Base-by-base conservation (phyloP, 1,140 invertebrate genomes). In the Ceratina calcarata region DNA sequence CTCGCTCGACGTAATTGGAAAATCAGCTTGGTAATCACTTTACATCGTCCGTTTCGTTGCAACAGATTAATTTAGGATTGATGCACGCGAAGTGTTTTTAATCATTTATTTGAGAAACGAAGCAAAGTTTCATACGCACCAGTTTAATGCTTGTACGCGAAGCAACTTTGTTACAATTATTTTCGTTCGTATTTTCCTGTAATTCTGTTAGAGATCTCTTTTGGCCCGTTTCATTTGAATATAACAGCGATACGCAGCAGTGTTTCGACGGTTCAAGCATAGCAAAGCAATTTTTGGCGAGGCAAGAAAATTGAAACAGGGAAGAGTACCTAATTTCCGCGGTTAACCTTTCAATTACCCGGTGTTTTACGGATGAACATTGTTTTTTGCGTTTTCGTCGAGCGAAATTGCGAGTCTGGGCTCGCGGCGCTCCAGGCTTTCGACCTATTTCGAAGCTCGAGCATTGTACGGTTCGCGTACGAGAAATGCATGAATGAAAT, bases 401-500 rank as follows among this genome's bases (percentile, higher is more conserved):
- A 71, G 13, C 51, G 75, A 55, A 64, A 71, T 83, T 72, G 58
- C 65, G 49, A 71, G 62, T 18, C 32, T 6, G 37, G 20, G 13
- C 49, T n/a, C 8, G 37, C 8, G 49, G 20, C 64, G 24, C 70
- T 65, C 67, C 16, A 53, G 64, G 65, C 70, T 58, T 76, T 83
- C 71, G 72, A 83, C 32, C 72, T 76, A 74, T 77, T 81, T 83
- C 71, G 37, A 22, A 10, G 45, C 20, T 81, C 57, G 57, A 61
- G 78, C 53, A 71, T 64, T 81, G 55, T 83, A n/a, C 55, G 37
- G 55, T 6, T 10, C 55, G 66, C 62, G 22, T 71, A 81, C 27
- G 45, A 55, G 10, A 51, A 57, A 60, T 32, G 53, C 49, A 81
- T 83, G 72, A 81, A 82, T 77, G 79, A 83, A 83, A 71, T 66